Percentiles rank a stretch among this genome's conserved stretches.
These are phyloP conservation scores for Cryptus viduatorius DNA, from an alignment of 2,888 invertebrate species.

Conservation along the genomic window DNA sequence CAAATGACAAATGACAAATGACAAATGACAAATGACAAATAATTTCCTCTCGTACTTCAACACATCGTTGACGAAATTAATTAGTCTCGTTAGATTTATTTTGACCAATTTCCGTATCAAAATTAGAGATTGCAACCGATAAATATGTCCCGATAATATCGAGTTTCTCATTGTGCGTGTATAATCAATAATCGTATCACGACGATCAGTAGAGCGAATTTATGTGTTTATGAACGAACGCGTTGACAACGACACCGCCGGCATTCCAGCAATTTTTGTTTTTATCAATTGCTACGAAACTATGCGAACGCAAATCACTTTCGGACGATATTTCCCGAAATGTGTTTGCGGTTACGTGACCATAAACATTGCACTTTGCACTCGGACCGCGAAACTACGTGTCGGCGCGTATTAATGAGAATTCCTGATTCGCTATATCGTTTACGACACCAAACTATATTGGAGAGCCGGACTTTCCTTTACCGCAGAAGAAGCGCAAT, in stretches of 20 bases:
- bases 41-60: not conserved
- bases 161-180: not conserved
- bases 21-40: too few relatives aligned
- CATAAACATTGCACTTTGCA: too few relatives aligned
- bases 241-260: not conserved
- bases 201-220: not conserved
- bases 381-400: too few relatives aligned
- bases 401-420: too few relatives aligned
- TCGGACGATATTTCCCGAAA: too few relatives aligned
- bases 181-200: not conserved
- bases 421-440: too few relatives aligned
- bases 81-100: conserved; percentile 37
- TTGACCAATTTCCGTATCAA: not conserved
- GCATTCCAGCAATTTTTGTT: not conserved
- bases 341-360: too few relatives aligned
- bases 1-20: too few relatives aligned
- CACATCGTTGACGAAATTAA: conserved; percentile 22
- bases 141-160: not conserved
- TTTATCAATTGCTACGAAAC: not conserved
- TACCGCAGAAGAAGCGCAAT: too few relatives aligned
- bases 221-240: not conserved
- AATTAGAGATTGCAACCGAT: conserved; percentile 1
- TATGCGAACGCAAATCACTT: too few relatives aligned
- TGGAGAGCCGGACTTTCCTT: too few relatives aligned
- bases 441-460: too few relatives aligned